Base-by-base conservation (phyloP, 1,140 invertebrate genomes). In the Doryteuthis pealeii region DNA sequence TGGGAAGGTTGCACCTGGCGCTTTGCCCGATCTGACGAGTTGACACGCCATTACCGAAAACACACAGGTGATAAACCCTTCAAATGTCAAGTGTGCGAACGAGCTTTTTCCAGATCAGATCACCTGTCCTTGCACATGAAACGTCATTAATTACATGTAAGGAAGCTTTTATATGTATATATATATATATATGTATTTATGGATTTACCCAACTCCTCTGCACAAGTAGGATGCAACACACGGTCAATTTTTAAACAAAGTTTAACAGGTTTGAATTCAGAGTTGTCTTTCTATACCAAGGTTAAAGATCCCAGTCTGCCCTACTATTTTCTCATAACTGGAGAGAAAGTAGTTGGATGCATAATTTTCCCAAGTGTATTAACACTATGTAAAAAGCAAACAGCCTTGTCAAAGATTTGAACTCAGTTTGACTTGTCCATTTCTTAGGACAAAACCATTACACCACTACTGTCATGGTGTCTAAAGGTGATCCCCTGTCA, bases 61-160 rank as follows among this genome's bases (percentile, higher is more conserved):
- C 96, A 98, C 88, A 97, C 96, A 0, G 96, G 96, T 40, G 95
- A 95, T 74, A 98, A 98, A 86, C 97, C 97, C 12, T 99, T 99
- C 91, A 96, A 97, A 86, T 99, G 97, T 88, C 92, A 92, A 76
- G 94, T 97, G 5, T 99, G 96, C 88, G 94, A 97, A 85, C 89
- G 95, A 32, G 85, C 94, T 22, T 99, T n/a, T 86, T 96, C 96
- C 10, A 90, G 97, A 31, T 96, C 94, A 72, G 97, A 99, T 90
- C 97, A 99, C 89, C 90, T 99, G 78, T 96, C 96, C 32, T 90
- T 99, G 49, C 96, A 98, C 89, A 97, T 96, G 95, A n/a, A 98
- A 88, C 90, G 96, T 73, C 96, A 98, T 76, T 86, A 79, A 84
- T 68, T 68, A 31, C 22, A 68, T 22, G 66, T 68, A 32, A 68